Percentiles rank a stretch among this genome's conserved stretches.
These are phyloP conservation scores for Drosophila cognata DNA, from an alignment of 2,888 invertebrate genomes.

Conservation along the genomic window DNA sequence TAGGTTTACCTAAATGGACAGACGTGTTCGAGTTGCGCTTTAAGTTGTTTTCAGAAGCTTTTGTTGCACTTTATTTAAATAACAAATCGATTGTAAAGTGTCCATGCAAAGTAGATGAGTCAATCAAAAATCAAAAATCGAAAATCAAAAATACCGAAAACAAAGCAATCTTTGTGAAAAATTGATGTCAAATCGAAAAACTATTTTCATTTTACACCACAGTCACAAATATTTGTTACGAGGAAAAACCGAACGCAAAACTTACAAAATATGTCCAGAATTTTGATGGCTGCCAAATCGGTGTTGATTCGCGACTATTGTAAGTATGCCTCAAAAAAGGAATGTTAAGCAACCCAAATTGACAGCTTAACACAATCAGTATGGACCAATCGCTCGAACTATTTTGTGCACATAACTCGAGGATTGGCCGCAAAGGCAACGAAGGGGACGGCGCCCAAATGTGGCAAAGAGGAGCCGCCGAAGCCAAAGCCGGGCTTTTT, in stretches of 20 bases:
- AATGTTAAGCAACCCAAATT: not conserved
- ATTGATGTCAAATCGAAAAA: constrained; percentile 15
- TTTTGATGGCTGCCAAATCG: constrained; percentile 40
- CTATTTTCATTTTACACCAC: constrained; percentile 28
- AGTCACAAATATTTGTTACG: constrained; percentile 36
- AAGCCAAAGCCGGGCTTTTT: constrained; percentile 48
- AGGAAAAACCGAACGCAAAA: constrained; percentile 15
- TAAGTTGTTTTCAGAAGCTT: not conserved
- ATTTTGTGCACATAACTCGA: constrained; percentile 26
- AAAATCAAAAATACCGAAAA: constrained; percentile 19
- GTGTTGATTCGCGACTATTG: constrained; percentile 30
- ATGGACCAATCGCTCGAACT: constrained; percentile 15
- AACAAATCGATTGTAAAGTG: not conserved
- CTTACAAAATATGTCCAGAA: constrained; percentile 47
- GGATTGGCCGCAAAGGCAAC: constrained; percentile 27
- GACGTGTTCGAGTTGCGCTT: not conserved
- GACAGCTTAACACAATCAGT: constrained; percentile 7
- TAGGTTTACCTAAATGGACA: not conserved
- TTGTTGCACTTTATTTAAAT: not conserved
- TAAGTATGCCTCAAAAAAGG: constrained; percentile 33
- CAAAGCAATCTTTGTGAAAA: constrained; percentile 36
- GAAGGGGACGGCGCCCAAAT: constrained; percentile 26
- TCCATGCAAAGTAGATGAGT: not conserved
- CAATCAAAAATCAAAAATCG: not conserved
- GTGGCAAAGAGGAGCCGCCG: not conserved